Conservation (phyloP, 2,888 invertebrate species). For the Ganaspis brasiliensis region DNA sequence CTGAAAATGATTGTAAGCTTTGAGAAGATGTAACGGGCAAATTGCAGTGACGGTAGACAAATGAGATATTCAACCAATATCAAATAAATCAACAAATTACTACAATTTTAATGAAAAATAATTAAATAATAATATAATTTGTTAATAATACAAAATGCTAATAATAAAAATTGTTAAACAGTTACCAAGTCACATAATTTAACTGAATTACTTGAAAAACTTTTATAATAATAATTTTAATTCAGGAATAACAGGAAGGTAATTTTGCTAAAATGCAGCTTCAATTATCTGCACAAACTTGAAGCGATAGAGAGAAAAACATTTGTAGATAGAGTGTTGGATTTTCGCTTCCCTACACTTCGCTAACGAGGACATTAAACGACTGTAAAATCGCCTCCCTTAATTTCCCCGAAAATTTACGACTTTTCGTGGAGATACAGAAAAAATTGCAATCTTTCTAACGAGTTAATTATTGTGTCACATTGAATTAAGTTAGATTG, state of each 20-base stretch:
- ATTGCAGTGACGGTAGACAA: neutral
- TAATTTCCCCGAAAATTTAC: conserved; percentile 24
- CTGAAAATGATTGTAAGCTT: neutral
- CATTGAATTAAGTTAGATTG: neutral
- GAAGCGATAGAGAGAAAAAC: conserved; percentile 22
- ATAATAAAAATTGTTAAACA: too few species aligned
- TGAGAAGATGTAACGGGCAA: neutral
- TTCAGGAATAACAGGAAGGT: too few species aligned
- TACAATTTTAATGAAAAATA: too few species aligned
- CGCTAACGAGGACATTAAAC: conserved; percentile 41
- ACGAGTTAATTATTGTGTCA: neutral
- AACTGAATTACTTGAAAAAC: too few species aligned
- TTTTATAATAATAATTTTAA: too few species aligned
- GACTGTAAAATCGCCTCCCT: conserved; percentile 33
- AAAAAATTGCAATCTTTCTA: conserved; percentile 7
- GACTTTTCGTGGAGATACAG: neutral
- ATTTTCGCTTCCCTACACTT: conserved; percentile 24
- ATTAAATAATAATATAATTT: too few species aligned
- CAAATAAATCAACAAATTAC: too few species aligned
- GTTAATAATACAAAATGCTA: too few species aligned
- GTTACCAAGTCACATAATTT: too few species aligned
- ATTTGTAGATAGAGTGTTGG: conserved; percentile 33
- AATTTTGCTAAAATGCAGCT: neutral
- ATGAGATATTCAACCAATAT: neutral
- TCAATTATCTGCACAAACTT: conserved; percentile 27